A percentile compares a stretch with the other conserved stretches of the same genome.
phyloP scores from a whole-genome alignment of 2,797 vertebrate genomes.

The Hephaestus fuliginosus region DNA sequence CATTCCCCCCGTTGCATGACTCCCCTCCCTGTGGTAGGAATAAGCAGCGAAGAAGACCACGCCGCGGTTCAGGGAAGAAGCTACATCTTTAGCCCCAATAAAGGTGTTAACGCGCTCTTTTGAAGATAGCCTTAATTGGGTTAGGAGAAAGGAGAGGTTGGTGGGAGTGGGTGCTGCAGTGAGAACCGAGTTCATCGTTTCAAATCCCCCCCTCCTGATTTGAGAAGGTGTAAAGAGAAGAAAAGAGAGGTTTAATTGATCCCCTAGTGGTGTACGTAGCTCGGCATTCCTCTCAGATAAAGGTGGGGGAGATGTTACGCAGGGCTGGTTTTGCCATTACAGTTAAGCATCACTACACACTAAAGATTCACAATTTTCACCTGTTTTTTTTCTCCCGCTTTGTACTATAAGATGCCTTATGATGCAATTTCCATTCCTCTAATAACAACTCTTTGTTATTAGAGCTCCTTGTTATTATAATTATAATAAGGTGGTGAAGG shows the following conservation, averaged over 20 bases:
- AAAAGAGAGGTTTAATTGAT: slow-evolving; percentile 82
- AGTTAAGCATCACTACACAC: slow-evolving; percentile 56
- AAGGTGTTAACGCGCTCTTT: slow-evolving; percentile 81
- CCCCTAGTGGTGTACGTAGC: slow-evolving; percentile 72
- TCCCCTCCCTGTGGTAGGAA: slow-evolving; percentile 26
- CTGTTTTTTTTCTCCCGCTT: slow-evolving; percentile 6
- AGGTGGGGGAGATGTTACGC: slow-evolving; percentile 64
- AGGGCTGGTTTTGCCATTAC: slow-evolving; percentile 46
- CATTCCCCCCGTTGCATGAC: slow-evolving; percentile 9
- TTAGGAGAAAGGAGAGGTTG: slow-evolving; percentile 36
- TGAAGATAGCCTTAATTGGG: slow-evolving; percentile 86
- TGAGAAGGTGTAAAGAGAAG: slow-evolving; percentile 75
- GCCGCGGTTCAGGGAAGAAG: slow-evolving; percentile 50
- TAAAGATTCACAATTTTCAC: slow-evolving; percentile 19
- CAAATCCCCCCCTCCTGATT: slow-evolving; percentile 68
- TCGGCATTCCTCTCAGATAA: slow-evolving; percentile 62
- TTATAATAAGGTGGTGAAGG: background rate
- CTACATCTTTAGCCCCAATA: slow-evolving; percentile 75
- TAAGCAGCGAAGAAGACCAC: slow-evolving; percentile 32
- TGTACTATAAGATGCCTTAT: background rate
- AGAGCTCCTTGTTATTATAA: background rate
- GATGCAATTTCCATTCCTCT: background rate
- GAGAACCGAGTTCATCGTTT: slow-evolving; percentile 56
- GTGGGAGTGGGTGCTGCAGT: slow-evolving; percentile 17
- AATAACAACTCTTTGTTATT: slow-evolving; percentile 4